These are phyloP conservation scores for Aporophyla lueneburgensis DNA, from an alignment of 2,888 invertebrate genomes.

Conservation along the genomic window DNA sequence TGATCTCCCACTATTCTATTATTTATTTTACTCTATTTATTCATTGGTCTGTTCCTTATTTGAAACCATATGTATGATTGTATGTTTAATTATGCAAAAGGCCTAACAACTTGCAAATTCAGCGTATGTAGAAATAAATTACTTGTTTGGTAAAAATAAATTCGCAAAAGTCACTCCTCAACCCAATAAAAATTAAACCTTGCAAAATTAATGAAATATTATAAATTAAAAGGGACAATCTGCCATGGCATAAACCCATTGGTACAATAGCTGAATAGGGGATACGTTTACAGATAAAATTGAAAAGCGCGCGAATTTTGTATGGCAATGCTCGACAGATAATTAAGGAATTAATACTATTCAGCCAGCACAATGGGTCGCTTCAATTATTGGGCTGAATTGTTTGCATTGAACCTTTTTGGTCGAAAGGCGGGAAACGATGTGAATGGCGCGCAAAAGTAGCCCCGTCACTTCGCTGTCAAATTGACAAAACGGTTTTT, in stretches of 20 bases:
- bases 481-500: constrained; percentile 27
- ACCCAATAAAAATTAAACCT: constrained; percentile 15
- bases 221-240: constrained; percentile 46
- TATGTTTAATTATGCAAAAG: not conserved
- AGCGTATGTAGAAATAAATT: not conserved
- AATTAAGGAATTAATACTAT: constrained; percentile 52
- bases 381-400: constrained; percentile 36
- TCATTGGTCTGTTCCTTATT: not conserved
- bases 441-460: constrained; percentile 28
- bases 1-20: too few relatives aligned
- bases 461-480: constrained; percentile 32
- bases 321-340: constrained; percentile 34
- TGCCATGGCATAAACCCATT: constrained; percentile 14
- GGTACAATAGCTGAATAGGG: constrained; percentile 48
- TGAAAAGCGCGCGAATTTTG: constrained; percentile 41
- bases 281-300: constrained; percentile 47
- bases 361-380: constrained; percentile 39
- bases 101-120: not conserved
- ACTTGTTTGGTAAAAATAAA: not conserved
- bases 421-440: constrained; percentile 11
- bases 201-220: constrained; percentile 30
- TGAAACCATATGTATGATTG: not conserved
- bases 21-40: too few relatives aligned
- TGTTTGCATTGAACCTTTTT: constrained; percentile 53
- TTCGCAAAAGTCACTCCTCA: not conserved